Conservation (phyloP, 2,113 vertebrate genomes). For the Gnathonemus longibarbis region DNA sequence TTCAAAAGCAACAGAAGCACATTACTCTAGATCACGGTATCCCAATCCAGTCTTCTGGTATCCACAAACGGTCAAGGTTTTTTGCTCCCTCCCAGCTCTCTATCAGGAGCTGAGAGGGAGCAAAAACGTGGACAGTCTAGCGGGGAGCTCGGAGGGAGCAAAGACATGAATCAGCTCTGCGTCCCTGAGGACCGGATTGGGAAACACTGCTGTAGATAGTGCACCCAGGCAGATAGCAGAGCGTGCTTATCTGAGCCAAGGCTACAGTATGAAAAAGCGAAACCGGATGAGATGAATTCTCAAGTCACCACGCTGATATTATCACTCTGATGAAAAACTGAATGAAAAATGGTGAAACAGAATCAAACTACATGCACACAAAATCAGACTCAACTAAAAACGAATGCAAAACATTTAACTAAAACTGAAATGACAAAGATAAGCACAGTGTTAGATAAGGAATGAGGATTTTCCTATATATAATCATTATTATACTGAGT, state of each 20-base stretch:
- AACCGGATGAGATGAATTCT: neutral
- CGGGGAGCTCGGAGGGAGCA: neutral
- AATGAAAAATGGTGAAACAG: neutral
- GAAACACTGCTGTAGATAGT: neutral
- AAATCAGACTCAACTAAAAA: neutral
- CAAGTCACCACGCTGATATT: neutral
- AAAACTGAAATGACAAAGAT: neutral
- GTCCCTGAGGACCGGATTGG: neutral
- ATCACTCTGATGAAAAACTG: neutral
- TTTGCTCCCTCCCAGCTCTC: neutral
- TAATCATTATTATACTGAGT: neutral
- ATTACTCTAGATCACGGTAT: neutral
- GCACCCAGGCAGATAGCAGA: neutral
- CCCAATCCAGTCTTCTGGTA: neutral
- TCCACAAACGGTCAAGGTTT: neutral
- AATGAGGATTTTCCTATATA: neutral
- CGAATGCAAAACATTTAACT: neutral
- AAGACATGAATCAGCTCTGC: neutral
- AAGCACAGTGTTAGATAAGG: neutral
- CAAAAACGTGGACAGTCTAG: neutral
- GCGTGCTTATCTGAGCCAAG: neutral
- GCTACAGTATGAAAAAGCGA: too few relatives aligned
- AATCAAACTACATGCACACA: neutral
- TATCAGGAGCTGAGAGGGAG: neutral
- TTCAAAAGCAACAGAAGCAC: neutral